A percentile compares a stretch with the other conserved stretches of the same genome.
Evolutionary conservation across 1,140 invertebrate species (phyloP).

Genomic region (Conus ventricosus): DNA sequence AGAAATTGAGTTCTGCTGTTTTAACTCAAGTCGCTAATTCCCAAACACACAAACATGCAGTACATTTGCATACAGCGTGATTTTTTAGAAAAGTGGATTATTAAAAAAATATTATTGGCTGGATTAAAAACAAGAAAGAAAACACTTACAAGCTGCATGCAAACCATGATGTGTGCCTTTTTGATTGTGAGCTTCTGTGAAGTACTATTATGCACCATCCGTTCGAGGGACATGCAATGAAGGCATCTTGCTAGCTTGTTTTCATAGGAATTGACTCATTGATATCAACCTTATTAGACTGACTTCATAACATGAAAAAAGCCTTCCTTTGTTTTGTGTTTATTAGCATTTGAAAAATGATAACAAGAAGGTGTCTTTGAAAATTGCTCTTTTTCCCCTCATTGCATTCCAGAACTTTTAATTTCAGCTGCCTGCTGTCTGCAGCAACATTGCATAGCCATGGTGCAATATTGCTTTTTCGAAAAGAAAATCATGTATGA

Average conservation of each 20-base stretch:
- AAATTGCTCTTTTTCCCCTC: neutral
- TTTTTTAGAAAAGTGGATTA: neutral
- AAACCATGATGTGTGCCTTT: slow-evolving; percentile 6
- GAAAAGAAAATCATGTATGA: no score
- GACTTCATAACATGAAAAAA: neutral
- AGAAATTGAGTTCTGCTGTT: no score
- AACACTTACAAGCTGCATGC: neutral
- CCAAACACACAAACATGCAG: neutral
- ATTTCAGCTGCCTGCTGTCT: no score
- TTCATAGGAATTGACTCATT: neutral
- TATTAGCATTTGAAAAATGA: neutral
- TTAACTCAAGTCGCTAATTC: neutral
- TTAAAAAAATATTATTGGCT: neutral
- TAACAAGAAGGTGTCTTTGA: neutral
- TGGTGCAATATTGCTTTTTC: no score
- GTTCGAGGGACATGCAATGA: slow-evolving; percentile 10
- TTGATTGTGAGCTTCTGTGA: neutral
- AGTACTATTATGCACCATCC: neutral
- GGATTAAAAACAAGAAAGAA: neutral
- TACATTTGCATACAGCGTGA: neutral
- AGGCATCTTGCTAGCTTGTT: neutral
- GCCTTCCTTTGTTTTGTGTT: neutral
- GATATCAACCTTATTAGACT: neutral
- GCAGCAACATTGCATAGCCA: no score
- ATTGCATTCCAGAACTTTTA: no score